Conservation (phyloP, 2,888 invertebrate genomes). For the Acronicta aceris region DNA sequence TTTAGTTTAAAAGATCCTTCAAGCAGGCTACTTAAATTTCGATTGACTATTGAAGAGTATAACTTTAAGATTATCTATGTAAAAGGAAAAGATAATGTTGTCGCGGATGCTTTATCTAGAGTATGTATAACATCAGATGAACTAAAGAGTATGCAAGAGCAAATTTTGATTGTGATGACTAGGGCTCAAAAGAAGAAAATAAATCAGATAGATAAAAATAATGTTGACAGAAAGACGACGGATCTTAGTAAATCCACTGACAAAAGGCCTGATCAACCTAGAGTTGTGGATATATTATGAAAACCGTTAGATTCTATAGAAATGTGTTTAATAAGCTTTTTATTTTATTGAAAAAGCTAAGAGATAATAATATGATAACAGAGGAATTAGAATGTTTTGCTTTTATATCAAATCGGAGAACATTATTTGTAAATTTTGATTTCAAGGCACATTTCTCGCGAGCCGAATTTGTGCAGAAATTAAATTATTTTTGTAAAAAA, state of each 20-base stretch:
- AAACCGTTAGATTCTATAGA: conserved; percentile 6
- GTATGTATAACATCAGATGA: too few relatives aligned
- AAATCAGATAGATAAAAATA: neutral
- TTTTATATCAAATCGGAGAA: too few relatives aligned
- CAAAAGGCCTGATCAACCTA: neutral
- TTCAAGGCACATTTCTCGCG: too few relatives aligned
- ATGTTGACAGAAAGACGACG: too few relatives aligned
- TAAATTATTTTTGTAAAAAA: conserved; percentile 18
- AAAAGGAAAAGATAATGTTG: too few relatives aligned
- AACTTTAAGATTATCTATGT: too few relatives aligned
- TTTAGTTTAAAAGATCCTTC: conserved; percentile 4
- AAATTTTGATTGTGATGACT: conserved; percentile 4
- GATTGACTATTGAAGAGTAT: too few relatives aligned
- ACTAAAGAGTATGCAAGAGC: conserved; percentile 1
- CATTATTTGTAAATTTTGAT: too few relatives aligned
- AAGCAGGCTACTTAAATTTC: neutral
- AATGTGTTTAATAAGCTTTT: conserved; percentile 5
- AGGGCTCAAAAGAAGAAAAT: conserved; percentile 7
- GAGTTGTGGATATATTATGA: conserved; percentile 11
- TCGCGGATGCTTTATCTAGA: too few relatives aligned
- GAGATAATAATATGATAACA: too few relatives aligned
- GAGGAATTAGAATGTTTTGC: too few relatives aligned
- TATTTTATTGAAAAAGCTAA: neutral
- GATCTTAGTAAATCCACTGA: neutral
- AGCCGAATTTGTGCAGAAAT: conserved; percentile 16